Conservation (phyloP, 30 jellyfish, hydroid and myxozoan genomes). For the Rhopilema esculentum region DNA sequence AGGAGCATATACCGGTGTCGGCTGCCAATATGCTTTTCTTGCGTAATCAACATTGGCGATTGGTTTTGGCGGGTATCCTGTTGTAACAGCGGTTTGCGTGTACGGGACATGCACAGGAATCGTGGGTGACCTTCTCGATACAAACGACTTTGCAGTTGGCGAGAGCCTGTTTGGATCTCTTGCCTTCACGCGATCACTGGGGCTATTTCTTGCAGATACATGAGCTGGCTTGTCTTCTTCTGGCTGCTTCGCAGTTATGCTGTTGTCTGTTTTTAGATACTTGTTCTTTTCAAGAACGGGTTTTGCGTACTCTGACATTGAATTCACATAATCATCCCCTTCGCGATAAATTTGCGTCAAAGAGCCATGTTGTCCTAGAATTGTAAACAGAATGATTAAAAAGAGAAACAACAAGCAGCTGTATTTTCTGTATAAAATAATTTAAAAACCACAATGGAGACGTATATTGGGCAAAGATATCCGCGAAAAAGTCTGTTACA, state of each 20-base stretch:
- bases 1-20: constrained; percentile 79
- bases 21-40: constrained; percentile 85
- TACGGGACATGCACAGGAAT: constrained; percentile 50
- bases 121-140: constrained; percentile 85
- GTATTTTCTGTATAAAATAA: background rate
- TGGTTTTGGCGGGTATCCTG: constrained; percentile 63
- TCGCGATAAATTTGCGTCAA: constrained; percentile 85
- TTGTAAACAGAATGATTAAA: background rate
- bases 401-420: background rate
- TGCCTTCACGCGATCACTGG: background rate
- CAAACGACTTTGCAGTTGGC: constrained; percentile 94
- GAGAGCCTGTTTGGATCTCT: constrained; percentile 68
- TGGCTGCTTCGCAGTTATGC: background rate
- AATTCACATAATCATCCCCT: constrained; percentile 81
- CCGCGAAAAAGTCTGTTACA: too few relatives aligned
- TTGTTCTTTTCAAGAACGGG: constrained; percentile 51
- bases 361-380: constrained; percentile 94
- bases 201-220: background rate
- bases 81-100: constrained; percentile 49
- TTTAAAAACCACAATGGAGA: background rate
- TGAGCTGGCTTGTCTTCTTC: background rate
- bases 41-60: constrained; percentile 55
- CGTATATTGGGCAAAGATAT: too few relatives aligned
- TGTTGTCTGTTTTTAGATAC: background rate
- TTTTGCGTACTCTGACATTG: constrained; percentile 77